phyloP scores from a whole-genome alignment of 2,113 vertebrate species.

The Kryptolebias marmoratus region DNA sequence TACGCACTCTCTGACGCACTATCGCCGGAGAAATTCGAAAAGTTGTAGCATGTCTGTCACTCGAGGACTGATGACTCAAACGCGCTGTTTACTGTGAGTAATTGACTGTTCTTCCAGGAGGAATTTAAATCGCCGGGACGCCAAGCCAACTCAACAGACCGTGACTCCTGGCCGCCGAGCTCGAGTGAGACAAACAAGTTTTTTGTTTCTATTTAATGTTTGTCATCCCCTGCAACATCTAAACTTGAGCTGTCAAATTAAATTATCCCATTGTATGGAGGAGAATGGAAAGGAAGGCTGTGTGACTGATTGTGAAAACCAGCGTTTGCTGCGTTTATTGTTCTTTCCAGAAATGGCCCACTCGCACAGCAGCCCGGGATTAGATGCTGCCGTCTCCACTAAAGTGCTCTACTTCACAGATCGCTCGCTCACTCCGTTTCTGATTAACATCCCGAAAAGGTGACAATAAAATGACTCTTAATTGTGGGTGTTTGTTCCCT shows the following conservation, averaged over 20 bases:
- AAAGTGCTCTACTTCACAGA: conserved; percentile 99
- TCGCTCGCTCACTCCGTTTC: conserved; percentile 95
- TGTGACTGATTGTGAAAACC: conserved; percentile 27
- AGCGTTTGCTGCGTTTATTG: conserved; percentile 35
- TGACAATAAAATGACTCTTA: conserved; percentile 56
- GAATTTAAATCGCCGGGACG: conserved; percentile 85
- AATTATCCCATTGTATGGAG: conserved; percentile 21
- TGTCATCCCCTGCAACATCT: conserved; percentile 48
- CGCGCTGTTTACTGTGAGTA: conserved; percentile 31
- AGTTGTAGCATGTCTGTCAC: conserved; percentile 15
- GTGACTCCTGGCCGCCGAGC: conserved; percentile 92
- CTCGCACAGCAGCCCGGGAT: conserved; percentile 90
- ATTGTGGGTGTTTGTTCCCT: conserved; percentile 5
- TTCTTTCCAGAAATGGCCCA: conserved; percentile 87
- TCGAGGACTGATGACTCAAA: conserved; percentile 19
- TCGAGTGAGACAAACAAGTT: conserved; percentile 85
- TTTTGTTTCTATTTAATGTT: conserved; percentile 42
- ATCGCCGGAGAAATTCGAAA: conserved; percentile 7
- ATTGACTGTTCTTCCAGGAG: conserved; percentile 74
- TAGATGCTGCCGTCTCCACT: conserved; percentile 87
- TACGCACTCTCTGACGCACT: conserved; percentile 48
- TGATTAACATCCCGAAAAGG: conserved; percentile 98
- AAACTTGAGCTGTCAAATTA: conserved; percentile 39
- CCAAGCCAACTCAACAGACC: conserved; percentile 84
- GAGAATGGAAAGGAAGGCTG: neutral